Percentiles rank a stretch among this genome's conserved stretches.
Evolutionary conservation across 2,113 vertebrate species (phyloP).

Genomic region (Amphilophus citrinellus): DNA sequence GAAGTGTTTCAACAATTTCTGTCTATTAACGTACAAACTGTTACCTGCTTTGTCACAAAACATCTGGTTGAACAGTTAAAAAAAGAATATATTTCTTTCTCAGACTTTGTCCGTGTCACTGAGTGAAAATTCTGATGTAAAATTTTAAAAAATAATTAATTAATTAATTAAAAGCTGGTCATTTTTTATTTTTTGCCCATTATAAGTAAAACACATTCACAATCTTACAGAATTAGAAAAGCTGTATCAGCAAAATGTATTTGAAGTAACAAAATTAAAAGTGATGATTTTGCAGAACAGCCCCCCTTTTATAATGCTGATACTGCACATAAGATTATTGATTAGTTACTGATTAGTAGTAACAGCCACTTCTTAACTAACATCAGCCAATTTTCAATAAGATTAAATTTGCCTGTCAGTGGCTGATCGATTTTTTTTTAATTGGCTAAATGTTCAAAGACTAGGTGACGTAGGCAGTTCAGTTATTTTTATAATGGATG

Average conservation of each 20-base stretch:
- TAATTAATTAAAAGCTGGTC: too few relatives aligned
- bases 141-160: too few relatives aligned
- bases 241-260: not conserved
- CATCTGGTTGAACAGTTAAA: not conserved
- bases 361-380: not conserved
- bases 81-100: not conserved
- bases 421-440: not conserved
- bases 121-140: not conserved
- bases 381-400: not conserved
- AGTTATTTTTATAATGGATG: not conserved
- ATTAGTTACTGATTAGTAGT: not conserved
- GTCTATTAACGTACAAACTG: not conserved
- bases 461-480: not conserved
- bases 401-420: not conserved
- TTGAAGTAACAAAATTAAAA: too few relatives aligned
- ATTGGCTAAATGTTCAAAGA: not conserved
- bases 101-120: too few relatives aligned
- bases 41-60: not conserved
- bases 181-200: not conserved
- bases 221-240: not conserved
- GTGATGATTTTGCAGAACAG: too few relatives aligned
- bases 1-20: not conserved
- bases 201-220: not conserved
- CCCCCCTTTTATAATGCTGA: not conserved
- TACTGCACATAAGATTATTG: not conserved